Percentiles rank a stretch among this genome's conserved stretches.
These are phyloP conservation scores for Hemithea aestivaria DNA, from an alignment of 2,888 invertebrate species.

Conservation along the genomic window DNA sequence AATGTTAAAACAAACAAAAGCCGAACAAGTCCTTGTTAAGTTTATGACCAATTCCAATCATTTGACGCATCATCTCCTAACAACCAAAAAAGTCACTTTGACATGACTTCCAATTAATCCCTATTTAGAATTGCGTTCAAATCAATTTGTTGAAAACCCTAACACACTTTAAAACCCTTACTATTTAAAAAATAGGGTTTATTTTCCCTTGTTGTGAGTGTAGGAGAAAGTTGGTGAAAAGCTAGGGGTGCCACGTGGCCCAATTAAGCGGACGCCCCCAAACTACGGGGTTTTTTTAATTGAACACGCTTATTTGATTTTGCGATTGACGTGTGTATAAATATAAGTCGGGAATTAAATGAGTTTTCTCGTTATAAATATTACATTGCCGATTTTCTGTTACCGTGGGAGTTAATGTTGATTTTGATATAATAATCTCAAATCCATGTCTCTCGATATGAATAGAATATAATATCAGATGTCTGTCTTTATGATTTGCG, in stretches of 20 bases:
- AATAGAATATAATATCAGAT: too few species aligned
- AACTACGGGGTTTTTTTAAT: constrained; percentile 60
- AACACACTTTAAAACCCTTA: constrained; percentile 20
- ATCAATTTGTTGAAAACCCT: constrained; percentile 34
- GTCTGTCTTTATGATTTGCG: too few species aligned
- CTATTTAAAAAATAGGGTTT: constrained; percentile 2
- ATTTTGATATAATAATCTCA: too few species aligned
- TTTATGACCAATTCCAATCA: constrained; percentile 12
- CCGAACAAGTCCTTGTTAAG: too few species aligned
- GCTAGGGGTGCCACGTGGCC: constrained; percentile 62
- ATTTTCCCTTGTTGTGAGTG: constrained; percentile 20
- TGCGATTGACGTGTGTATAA: constrained; percentile 55
- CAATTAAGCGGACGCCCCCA: constrained; percentile 55
- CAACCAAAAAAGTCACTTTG: constrained; percentile 44
- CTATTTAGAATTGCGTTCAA: constrained; percentile 55
- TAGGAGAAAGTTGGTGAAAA: constrained; percentile 12
- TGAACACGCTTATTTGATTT: constrained; percentile 70
- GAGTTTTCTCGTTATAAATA: neutral
- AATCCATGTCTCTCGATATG: too few species aligned
- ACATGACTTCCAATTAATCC: constrained; percentile 49
- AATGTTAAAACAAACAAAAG: too few species aligned
- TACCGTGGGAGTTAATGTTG: too few species aligned
- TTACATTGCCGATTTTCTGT: neutral
- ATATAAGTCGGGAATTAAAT: constrained; percentile 23
- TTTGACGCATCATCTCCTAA: constrained; percentile 22